phyloP scores from a whole-genome alignment of 2,888 invertebrate genomes.

The Melanchra persicariae region DNA sequence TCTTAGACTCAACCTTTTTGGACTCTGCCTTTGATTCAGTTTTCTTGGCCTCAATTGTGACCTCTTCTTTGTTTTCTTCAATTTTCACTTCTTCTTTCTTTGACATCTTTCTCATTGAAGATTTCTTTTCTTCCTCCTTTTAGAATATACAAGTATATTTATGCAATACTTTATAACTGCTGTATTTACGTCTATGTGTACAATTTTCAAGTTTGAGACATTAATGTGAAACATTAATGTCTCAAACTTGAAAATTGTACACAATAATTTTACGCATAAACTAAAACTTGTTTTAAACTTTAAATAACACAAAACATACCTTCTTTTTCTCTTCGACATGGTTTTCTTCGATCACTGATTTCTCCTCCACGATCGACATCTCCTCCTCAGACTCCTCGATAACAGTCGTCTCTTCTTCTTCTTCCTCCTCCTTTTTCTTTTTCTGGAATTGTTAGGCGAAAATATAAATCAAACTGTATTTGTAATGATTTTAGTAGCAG shows the following conservation, averaged over 20 bases:
- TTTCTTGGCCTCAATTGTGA: slow-evolving; percentile 78
- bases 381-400: slow-evolving; percentile 89
- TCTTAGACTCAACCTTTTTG: slow-evolving; percentile 81
- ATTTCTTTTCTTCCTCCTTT: slow-evolving; percentile 82
- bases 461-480: not conserved
- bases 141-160: slow-evolving; percentile 12
- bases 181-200: not conserved
- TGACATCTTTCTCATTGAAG: slow-evolving; percentile 78
- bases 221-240: too few relatives aligned
- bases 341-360: slow-evolving; percentile 88
- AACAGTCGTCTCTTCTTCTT: slow-evolving; percentile 85
- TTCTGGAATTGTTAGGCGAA: slow-evolving; percentile 75
- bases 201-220: not conserved
- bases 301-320: slow-evolving; percentile 53
- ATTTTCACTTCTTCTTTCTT: slow-evolving; percentile 83
- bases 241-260: too few relatives aligned
- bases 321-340: slow-evolving; percentile 88
- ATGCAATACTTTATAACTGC: not conserved
- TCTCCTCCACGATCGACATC: slow-evolving; percentile 87
- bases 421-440: slow-evolving; percentile 88
- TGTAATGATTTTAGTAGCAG: not conserved
- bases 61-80: slow-evolving; percentile 75
- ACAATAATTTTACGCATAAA: too few relatives aligned
- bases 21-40: slow-evolving; percentile 77
- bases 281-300: too few relatives aligned